Evolutionary conservation across 2,113 vertebrate genomes (phyloP), one percentile per base, ranked within the genome.

Genomic region (Laticauda laticaudata): DNA sequence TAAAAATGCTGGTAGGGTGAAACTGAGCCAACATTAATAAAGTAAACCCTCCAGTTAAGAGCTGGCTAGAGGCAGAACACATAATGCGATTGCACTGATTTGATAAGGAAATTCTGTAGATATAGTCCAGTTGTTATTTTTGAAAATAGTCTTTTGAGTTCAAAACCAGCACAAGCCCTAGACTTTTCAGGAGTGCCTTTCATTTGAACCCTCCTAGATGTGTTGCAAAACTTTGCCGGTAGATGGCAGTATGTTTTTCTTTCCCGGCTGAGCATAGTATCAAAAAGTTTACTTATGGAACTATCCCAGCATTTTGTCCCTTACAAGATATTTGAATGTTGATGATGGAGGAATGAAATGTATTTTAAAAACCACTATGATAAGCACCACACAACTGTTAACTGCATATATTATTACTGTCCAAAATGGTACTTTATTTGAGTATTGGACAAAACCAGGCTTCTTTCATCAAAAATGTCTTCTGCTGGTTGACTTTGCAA

Each of bases 201-300:
- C 43, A 43, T 90, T 87, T 21, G 48, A n/a, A 90, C 56, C 48
- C 12, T 54, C 24, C 54, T 26, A 15, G 34, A 34, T 48, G 3
- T 34, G 5, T 61, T 69, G 48, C 53, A 61, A 55, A n/a, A 21
- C 9, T 1, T 92, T 14, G 55, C 92, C 95, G 91, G 92, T 88
- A 95, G 95, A 69, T 94, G 95, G 95, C 95, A 94, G 86, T 91
- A 34, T 95, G 15, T 45, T 88, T 88, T 86, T 56, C 88, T 93
- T 34, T 29, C 53, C 23, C 5, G 57, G n/a, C 29, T 59, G 59
- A 59, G 43, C 48, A 26, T 20, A 18, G 29, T 64, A 87, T 12
- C 4, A 48, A 91, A 92, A 93, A 87, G 88, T 75, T 95, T 93
- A 45, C 69, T 93, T 93, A 85, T 45, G 24, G 57, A 86, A 55